Evolutionary conservation across 2,113 vertebrate species (phyloP).

Genomic region (Scophthalmus maximus): DNA sequence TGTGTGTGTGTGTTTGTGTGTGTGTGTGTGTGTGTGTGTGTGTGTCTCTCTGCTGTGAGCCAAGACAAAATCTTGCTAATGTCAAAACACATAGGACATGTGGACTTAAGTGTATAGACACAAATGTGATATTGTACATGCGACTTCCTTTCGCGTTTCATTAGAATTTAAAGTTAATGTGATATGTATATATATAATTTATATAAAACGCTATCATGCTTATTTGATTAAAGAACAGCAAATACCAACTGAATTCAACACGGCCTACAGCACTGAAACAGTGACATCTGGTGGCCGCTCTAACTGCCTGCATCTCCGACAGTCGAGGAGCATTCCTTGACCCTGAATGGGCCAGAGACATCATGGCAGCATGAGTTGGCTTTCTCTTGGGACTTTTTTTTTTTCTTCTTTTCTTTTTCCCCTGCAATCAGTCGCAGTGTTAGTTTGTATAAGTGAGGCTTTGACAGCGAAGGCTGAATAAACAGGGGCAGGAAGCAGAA

Average conservation of each 20-base stretch:
- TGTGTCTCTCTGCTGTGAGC: neutral
- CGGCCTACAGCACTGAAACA: constrained; percentile 42
- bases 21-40: too few species aligned
- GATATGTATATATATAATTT: neutral
- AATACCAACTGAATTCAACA: constrained; percentile 5
- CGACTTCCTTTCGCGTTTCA: too few species aligned
- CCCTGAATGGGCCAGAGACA: constrained; percentile 51
- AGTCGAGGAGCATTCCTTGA: constrained; percentile 38
- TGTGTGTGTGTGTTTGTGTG: too few species aligned
- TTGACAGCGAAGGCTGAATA: constrained; percentile 77
- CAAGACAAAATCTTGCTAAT: neutral
- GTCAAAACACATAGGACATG: neutral
- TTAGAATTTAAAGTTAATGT: neutral
- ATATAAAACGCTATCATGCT: neutral
- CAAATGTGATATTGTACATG: too few species aligned
- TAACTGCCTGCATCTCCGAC: constrained; percentile 18
- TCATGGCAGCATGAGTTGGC: constrained; percentile 36
- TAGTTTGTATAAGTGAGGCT: constrained; percentile 58
- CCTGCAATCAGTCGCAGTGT: constrained; percentile 35
- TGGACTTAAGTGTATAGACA: too few species aligned
- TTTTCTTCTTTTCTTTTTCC: neutral
- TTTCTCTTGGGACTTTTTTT: constrained; percentile 39
- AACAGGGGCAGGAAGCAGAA: constrained; percentile 79
- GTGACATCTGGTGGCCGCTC: constrained; percentile 71
- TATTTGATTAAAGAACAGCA: constrained; percentile 9